phyloP scores from a whole-genome alignment of 2,888 invertebrate species.

The Caenorhabditis parvicauda region DNA sequence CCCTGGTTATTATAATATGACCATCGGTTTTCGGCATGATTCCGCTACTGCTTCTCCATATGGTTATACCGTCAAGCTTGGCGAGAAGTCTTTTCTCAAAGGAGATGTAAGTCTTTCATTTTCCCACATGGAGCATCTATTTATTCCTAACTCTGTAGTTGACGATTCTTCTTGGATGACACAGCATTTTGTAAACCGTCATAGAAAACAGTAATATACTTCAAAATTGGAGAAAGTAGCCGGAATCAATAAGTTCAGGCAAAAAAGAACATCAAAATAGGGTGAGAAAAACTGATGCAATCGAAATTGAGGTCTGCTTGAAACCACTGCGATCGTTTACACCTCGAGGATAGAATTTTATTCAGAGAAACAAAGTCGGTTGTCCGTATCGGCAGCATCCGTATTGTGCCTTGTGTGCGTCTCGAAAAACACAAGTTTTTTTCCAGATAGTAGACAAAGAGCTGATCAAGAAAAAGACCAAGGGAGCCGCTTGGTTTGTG shows the following conservation, averaged over 20 bases:
- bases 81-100: constrained; percentile 17
- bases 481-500: constrained; percentile 57
- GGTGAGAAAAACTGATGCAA: no score
- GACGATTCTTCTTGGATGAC: no score
- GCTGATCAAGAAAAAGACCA: constrained; percentile 40
- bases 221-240: no score
- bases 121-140: no score
- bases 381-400: no score
- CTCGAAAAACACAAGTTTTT: neutral
- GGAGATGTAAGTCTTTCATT: constrained; percentile 13
- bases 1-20: constrained; percentile 47
- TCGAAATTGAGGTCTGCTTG: no score
- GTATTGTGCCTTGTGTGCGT: no score
- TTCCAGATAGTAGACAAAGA: constrained; percentile 14
- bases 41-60: constrained; percentile 55
- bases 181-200: no score
- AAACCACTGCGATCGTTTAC: neutral
- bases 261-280: no score
- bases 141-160: neutral
- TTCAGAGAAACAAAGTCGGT: no score
- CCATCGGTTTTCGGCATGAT: constrained; percentile 58
- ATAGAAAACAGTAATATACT: no score
- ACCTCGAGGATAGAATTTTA: constrained; percentile 6
- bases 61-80: constrained; percentile 57
- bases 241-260: no score